phyloP scores from a whole-genome alignment of 2,113 vertebrate species.

The Brienomyrus longianalis region DNA sequence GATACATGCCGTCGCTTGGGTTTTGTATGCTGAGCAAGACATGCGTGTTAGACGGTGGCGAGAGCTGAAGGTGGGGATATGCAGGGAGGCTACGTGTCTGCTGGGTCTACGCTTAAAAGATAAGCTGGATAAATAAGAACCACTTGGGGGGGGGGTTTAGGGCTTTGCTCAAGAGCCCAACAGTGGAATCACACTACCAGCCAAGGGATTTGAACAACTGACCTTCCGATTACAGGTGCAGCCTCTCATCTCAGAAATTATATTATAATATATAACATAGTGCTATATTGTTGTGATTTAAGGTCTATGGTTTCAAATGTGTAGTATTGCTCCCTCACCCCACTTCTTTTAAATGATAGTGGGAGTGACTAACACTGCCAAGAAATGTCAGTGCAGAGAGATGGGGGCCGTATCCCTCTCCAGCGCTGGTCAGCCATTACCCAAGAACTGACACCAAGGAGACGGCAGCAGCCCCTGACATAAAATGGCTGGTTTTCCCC shows the following conservation, averaged over 20 bases:
- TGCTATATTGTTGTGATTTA: background rate
- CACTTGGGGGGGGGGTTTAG: background rate
- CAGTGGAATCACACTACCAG: background rate
- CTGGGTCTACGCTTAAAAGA: background rate
- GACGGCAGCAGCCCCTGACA: background rate
- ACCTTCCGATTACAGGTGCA: background rate
- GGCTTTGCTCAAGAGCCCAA: background rate
- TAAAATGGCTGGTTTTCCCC: constrained; percentile 10
- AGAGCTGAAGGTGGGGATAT: background rate
- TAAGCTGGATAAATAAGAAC: background rate
- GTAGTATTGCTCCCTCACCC: background rate
- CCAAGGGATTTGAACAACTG: background rate
- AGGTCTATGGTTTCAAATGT: background rate
- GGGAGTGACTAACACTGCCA: background rate
- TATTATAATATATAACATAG: background rate
- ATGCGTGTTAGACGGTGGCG: background rate
- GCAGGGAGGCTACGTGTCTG: background rate
- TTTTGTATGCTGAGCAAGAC: background rate
- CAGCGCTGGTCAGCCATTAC: background rate
- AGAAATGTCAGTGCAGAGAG: background rate
- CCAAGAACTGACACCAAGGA: background rate
- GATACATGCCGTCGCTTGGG: background rate
- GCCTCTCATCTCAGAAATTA: background rate
- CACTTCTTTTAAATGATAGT: background rate
- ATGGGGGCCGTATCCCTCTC: background rate